Evolutionary conservation across 2,113 vertebrate species (phyloP).

Genomic region (Scalopus aquaticus): DNA sequence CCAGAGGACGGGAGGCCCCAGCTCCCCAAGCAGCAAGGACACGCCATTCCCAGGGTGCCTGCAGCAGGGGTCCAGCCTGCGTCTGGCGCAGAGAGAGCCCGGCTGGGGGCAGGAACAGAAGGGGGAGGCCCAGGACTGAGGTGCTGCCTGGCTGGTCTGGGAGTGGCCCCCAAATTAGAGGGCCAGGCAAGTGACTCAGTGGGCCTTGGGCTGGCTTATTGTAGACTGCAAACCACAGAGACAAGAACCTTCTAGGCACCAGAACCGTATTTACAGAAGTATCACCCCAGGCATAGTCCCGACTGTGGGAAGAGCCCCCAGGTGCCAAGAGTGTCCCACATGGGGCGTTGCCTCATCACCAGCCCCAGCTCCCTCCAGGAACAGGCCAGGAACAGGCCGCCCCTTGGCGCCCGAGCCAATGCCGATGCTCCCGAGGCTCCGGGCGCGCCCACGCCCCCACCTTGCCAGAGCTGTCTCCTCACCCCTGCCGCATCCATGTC

Average conservation of each 20-base stretch:
- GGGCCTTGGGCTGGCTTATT: conserved; percentile 66
- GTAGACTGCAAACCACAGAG: conserved; percentile 67
- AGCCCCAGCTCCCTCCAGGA: not conserved
- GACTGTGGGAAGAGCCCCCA: not conserved
- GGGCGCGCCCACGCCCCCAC: too few species aligned
- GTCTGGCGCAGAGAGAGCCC: not conserved
- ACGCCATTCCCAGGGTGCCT: not conserved
- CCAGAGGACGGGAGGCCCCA: not conserved
- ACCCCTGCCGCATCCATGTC: too few species aligned
- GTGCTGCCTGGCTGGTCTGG: conserved; percentile 62
- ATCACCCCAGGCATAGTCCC: not conserved
- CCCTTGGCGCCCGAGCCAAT: too few species aligned
- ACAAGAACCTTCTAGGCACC: conserved; percentile 43
- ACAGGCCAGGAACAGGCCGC: too few species aligned
- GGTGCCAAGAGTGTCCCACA: too few species aligned
- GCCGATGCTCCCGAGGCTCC: too few species aligned
- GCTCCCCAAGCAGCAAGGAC: not conserved
- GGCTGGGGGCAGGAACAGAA: not conserved
- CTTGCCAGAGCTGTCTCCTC: too few species aligned
- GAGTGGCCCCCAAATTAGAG: conserved; percentile 79
- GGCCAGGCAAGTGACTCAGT: conserved; percentile 70
- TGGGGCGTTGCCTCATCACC: not conserved
- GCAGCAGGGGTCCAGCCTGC: not conserved
- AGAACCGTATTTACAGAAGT: not conserved
- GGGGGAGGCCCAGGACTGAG: conserved; percentile 19